Conservation (phyloP, 2,113 vertebrate species). For the Anthoscopus minutus region DNA sequence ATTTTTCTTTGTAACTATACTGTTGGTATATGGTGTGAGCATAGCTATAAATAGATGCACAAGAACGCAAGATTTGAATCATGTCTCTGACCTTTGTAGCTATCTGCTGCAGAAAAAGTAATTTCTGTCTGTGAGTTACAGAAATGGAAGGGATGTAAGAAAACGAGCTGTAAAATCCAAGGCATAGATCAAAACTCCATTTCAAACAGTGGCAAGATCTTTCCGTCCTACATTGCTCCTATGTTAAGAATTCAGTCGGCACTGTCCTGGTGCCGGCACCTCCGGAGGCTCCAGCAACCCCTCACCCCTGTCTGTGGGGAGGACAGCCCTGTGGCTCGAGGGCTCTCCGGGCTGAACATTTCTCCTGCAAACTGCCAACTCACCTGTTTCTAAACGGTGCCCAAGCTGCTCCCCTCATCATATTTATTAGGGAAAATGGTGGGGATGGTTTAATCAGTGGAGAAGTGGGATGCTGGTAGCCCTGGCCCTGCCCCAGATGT, state of each 20-base stretch:
- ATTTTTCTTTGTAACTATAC: not conserved
- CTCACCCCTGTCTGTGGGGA: rapidly evolving
- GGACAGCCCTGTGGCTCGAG: not conserved
- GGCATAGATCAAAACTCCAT: not conserved
- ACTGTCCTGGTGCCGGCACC: not conserved
- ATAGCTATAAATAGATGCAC: not conserved
- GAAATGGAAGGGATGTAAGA: not conserved
- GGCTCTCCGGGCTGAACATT: not conserved
- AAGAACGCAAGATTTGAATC: not conserved
- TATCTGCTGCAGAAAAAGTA: not conserved
- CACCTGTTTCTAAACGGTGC: not conserved
- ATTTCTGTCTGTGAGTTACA: not conserved
- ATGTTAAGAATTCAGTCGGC: not conserved
- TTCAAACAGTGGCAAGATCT: not conserved
- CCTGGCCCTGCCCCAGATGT: not conserved
- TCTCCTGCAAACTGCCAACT: not conserved
- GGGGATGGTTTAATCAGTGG: not conserved
- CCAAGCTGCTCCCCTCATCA: not conserved
- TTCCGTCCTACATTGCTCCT: not conserved
- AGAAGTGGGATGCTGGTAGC: not conserved
- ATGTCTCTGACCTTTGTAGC: not conserved
- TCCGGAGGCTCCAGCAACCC: rapidly evolving
- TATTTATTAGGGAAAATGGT: not conserved
- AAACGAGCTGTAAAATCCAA: not conserved
- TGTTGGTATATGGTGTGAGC: not conserved